Percentiles rank a stretch among this genome's conserved stretches.
phyloP scores from a whole-genome alignment of 2,797 vertebrate genomes.

The Anolis apletophallus region DNA sequence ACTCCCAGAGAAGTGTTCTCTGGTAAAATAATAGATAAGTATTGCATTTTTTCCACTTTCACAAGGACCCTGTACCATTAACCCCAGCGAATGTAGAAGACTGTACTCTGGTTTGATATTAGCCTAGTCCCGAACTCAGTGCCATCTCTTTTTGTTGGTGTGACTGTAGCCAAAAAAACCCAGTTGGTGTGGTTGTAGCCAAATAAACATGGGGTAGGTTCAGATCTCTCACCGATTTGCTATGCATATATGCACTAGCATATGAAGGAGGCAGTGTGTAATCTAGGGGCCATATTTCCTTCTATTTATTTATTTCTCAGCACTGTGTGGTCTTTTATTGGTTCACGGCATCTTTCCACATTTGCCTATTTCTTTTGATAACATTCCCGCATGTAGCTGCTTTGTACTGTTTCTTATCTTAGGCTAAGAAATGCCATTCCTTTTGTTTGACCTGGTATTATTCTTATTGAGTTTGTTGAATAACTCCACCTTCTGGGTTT shows the following conservation, averaged over 20 bases:
- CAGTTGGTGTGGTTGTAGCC: too few species aligned
- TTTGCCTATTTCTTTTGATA: slow-evolving; percentile 8
- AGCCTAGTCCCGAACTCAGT: too few species aligned
- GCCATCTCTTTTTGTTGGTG: too few species aligned
- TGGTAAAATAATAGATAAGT: too few species aligned
- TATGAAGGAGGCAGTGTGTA: background rate
- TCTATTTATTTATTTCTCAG: slow-evolving; percentile 18
- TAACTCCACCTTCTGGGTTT: background rate
- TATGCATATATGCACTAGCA: background rate
- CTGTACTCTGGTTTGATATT: too few species aligned
- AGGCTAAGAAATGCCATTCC: background rate
- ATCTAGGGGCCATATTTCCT: background rate
- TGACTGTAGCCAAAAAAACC: background rate
- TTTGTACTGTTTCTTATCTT: background rate
- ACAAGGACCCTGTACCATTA: too few species aligned
- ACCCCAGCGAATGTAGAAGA: too few species aligned
- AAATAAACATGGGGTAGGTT: background rate
- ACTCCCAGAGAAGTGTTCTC: too few species aligned
- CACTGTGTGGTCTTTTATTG: background rate
- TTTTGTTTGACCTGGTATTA: background rate
- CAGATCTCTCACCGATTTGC: slow-evolving; percentile 25
- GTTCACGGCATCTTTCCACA: background rate
- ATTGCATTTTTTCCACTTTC: too few species aligned
- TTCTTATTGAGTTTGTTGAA: background rate
- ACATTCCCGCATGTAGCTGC: background rate